Conservation (phyloP, 2,113 vertebrate species). For the Centropus bengalensis region DNA sequence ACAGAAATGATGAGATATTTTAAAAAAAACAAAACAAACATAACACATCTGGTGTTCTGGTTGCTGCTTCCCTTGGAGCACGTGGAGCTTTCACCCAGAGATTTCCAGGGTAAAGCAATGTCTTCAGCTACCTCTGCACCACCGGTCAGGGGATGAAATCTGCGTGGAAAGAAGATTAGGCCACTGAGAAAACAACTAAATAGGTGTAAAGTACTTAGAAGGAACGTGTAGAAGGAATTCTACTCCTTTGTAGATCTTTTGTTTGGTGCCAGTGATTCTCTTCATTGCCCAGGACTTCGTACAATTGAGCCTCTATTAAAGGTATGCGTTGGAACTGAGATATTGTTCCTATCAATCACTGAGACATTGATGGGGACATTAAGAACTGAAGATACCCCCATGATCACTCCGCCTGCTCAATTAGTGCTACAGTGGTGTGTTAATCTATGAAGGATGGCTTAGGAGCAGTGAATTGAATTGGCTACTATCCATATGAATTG, state of each 20-base stretch:
- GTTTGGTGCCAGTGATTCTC: not conserved
- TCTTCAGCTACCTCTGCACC: not conserved
- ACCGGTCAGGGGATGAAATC: conserved; percentile 57
- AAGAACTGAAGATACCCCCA: not conserved
- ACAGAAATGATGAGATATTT: not conserved
- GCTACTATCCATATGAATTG: not conserved
- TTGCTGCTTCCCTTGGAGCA: not conserved
- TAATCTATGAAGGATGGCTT: not conserved
- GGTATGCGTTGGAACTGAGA: not conserved
- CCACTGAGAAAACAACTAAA: not conserved
- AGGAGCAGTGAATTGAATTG: not conserved
- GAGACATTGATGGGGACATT: not conserved
- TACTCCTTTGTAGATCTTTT: not conserved
- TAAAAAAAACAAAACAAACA: not conserved
- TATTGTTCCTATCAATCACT: not conserved
- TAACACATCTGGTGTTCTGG: not conserved
- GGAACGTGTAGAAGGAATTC: not conserved
- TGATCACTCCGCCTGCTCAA: not conserved
- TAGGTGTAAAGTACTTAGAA: not conserved
- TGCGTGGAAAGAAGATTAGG: conserved; percentile 10
- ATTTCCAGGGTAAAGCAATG: not conserved
- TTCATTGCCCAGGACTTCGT: not conserved
- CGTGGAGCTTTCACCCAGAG: not conserved
- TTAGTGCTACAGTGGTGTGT: not conserved
- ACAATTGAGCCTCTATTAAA: not conserved